These are phyloP conservation scores for Ostrea edulis DNA, from an alignment of 1,140 invertebrate genomes.

Conservation along the genomic window DNA sequence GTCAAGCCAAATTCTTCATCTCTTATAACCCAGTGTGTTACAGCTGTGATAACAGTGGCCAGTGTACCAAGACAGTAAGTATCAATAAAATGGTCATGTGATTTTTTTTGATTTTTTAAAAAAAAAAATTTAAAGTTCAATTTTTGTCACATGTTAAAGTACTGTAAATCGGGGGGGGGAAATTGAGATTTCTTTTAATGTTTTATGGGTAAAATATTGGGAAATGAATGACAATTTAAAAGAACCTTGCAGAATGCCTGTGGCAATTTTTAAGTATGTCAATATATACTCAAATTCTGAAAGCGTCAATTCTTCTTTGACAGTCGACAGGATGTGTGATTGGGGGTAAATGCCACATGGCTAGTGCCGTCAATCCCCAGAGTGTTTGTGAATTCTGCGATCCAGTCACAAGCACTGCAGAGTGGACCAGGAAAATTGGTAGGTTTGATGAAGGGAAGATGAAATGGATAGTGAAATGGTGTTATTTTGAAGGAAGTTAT, in stretches of 20 bases:
- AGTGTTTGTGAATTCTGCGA: slow-evolving; percentile 41
- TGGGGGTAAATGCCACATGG: slow-evolving; percentile 13
- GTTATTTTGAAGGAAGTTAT: no score
- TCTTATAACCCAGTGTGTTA: slow-evolving; percentile 40
- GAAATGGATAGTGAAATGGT: no score
- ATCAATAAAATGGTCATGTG: not conserved
- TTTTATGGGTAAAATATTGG: no score
- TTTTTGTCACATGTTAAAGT: not conserved
- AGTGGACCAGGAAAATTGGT: slow-evolving; percentile 40
- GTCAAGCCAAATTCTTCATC: not conserved
- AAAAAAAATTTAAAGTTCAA: no score
- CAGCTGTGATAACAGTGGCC: not conserved
- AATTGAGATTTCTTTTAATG: no score
- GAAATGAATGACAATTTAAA: no score
- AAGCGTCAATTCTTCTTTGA: not conserved
- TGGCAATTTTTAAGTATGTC: no score
- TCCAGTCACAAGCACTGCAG: slow-evolving; percentile 11
- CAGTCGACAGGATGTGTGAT: slow-evolving; percentile 44
- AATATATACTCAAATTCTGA: not conserved
- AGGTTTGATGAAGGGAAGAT: not conserved
- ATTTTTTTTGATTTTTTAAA: not conserved
- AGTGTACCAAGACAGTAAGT: slow-evolving; percentile 17
- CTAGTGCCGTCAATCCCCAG: slow-evolving; percentile 14
- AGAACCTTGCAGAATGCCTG: no score
- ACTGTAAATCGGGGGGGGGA: not conserved